These are phyloP conservation scores for Ageneiosus marmoratus DNA, from an alignment of 2,113 vertebrate species.

Conservation along the genomic window DNA sequence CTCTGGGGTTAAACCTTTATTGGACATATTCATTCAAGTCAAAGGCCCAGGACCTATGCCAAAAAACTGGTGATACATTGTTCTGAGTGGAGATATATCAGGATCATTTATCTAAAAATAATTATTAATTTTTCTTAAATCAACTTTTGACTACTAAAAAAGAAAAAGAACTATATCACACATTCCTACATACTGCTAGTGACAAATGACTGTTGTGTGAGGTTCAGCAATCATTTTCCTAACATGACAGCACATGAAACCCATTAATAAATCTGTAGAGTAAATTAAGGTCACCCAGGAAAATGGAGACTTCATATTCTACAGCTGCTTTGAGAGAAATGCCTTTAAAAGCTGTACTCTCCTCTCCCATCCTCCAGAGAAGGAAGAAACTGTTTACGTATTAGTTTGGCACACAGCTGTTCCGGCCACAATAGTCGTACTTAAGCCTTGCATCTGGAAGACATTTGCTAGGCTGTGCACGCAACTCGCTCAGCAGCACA, in stretches of 20 bases:
- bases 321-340: slow-evolving; percentile 21
- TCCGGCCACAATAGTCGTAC: slow-evolving; percentile 24
- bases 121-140: too few species aligned
- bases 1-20: slow-evolving; percentile 2
- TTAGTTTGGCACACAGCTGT: slow-evolving; percentile 39
- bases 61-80: not conserved
- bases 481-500: slow-evolving; percentile 23
- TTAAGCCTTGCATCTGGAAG: slow-evolving; percentile 48
- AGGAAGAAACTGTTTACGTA: slow-evolving; percentile 30
- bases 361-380: slow-evolving; percentile 27
- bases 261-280: not conserved
- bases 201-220: not conserved
- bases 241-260: not conserved
- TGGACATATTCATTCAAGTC: not conserved
- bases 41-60: not conserved
- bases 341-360: slow-evolving; percentile 2
- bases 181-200: not conserved
- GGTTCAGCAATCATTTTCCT: not conserved
- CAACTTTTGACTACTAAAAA: not conserved
- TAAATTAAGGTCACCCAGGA: not conserved
- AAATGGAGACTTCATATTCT: not conserved
- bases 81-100: too few species aligned
- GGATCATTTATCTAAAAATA: not conserved
- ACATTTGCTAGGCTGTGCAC: slow-evolving; percentile 42
- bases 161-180: not conserved